Evolutionary conservation across 1,140 invertebrate species (phyloP), one percentile per base, ranked within the genome.

Genomic region (Catajapyx aquilonaris): DNA sequence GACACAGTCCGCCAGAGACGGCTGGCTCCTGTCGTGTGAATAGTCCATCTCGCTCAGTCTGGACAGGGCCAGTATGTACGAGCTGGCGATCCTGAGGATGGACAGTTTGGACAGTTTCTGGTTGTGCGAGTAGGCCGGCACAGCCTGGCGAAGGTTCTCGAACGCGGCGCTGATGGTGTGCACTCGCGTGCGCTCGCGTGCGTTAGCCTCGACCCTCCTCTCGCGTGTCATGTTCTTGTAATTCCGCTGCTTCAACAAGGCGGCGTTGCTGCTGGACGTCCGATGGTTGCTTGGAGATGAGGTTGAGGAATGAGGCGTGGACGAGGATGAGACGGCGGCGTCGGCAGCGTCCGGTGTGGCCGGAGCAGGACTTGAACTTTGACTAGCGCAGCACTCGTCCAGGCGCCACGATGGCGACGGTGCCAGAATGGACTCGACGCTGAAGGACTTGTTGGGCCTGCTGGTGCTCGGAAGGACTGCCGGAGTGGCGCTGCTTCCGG

Each of bases 201-300:
- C 87, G 49, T 94, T 94, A 1, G 87, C 87, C 55, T 94, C 86
- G 47, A 91, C 87, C 20, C 86, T 60, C 41, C 86, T 64, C 49
- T 90, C 85, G 18, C 83, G 60, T 0, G 84, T 91, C 85, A 91
- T 90, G 51, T 88, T 91, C 52, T 93, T 91, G 55, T 91, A 90
- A 53, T 90, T 90, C 41, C 85, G 71, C 46, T 84, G 78, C 35
- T 81, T 69, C 19, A n/a, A n/a, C n/a, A n/a, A n/a, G n/a, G n/a
- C n/a, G n/a, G n/a, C n/a, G n/a, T n/a, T n/a, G n/a, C n/a, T n/a
- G n/a, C n/a, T n/a, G n/a, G n/a, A n/a, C n/a, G n/a, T n/a, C n/a
- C n/a, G n/a, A n/a, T n/a, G n/a, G n/a, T n/a, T n/a, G n/a, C n/a
- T n/a, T n/a, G n/a, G n/a, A n/a, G n/a, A n/a, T n/a, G n/a, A n/a